Base-by-base conservation (phyloP, 2,888 invertebrate species). In the Leptinotarsa rubiginosa region DNA sequence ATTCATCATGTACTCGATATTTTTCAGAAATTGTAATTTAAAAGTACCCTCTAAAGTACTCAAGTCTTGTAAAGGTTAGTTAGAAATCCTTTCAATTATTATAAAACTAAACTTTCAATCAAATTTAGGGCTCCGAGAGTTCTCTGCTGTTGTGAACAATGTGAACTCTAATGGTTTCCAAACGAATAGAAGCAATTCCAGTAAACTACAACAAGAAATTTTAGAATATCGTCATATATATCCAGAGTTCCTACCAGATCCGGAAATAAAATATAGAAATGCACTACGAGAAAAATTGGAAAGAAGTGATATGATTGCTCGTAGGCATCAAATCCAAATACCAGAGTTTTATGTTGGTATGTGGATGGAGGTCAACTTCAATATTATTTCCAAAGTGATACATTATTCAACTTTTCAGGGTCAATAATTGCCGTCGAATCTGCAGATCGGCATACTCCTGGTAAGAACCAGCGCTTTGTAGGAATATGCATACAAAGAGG, bases 321-420 rank as follows among this genome's bases (percentile, higher is more conserved):
- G 99, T 74, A 90, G 98, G 81, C 89, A 88, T 69, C 90, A 94
- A 77, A 90, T 99, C 78, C 94, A 96, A 85, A 94, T 99, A 78
- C 99, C 99, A 0, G 98, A 99, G 87, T 99, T 99, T 90, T 99
- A 98, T 90, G 98, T 98, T 83, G 99, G 96, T 94, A 86, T 87
- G 92, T 87, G n/a, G 10, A 59, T 15, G 18, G 22, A 68, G 41
- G 54, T 56, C 64, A 47, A 41, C 10, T 41, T 41, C 10, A 41
- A 10, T 10, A 41, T 41, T 12, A 7, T 41, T 41, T 41, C 41
- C 2, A 41, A 41, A 41, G 12, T 41, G 10, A 41, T 41, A 41
- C 2, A 41, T 41, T 7, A 41, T 41, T 41, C 41, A 41, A 50
- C 22, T 59, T 77, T 89, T 47, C 85, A 95, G 95, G 98, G 16